These are phyloP conservation scores for Synergus gifuensis DNA, from an alignment of 2,888 invertebrate species.

Conservation along the genomic window DNA sequence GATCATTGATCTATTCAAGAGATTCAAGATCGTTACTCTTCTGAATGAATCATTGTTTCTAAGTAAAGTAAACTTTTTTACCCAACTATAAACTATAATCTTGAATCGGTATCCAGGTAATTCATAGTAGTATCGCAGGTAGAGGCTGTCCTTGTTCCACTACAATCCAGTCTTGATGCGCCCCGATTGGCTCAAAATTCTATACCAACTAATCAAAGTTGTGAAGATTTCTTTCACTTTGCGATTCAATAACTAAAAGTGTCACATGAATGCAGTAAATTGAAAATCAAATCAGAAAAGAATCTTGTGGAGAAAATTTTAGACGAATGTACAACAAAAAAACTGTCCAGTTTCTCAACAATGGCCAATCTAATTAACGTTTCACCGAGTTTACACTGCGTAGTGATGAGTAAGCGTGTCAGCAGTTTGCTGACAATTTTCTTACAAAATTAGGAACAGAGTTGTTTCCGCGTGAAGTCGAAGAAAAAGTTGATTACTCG, in stretches of 20 bases:
- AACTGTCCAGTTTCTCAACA: neutral
- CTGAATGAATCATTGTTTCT: neutral
- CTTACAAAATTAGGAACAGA: neutral
- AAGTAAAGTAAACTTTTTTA: neutral
- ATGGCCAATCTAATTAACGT: neutral
- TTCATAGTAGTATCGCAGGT: too few species aligned
- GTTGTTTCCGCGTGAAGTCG: neutral
- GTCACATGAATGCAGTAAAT: neutral
- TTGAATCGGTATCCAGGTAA: too few species aligned
- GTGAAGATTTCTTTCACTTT: slow-evolving; percentile 5
- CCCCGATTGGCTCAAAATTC: slow-evolving; percentile 15
- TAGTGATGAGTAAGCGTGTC: neutral
- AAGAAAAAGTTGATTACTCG: neutral
- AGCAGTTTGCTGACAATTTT: neutral
- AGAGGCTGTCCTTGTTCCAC: neutral
- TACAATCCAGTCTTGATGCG: slow-evolving; percentile 17
- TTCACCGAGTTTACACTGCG: neutral
- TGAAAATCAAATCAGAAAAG: neutral
- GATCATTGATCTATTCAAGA: neutral
- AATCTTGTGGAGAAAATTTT: neutral
- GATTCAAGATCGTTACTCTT: too few species aligned
- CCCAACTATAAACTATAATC: neutral
- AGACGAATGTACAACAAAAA: neutral
- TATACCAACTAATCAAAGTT: neutral
- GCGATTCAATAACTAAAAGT: too few species aligned